phyloP scores from a whole-genome alignment of 2,888 invertebrate species.

The Fragum sueziense region DNA sequence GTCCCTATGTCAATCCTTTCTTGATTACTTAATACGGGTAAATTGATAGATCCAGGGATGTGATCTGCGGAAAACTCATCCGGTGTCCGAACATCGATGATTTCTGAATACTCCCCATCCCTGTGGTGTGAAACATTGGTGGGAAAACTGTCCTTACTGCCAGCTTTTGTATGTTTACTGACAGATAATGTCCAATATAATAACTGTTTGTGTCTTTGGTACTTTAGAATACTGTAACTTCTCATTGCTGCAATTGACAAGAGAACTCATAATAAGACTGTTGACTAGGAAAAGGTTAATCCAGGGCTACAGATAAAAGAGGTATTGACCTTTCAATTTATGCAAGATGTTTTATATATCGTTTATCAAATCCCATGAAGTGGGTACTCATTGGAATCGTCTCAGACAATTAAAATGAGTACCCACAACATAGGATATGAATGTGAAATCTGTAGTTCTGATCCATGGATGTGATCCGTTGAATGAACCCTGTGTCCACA shows the following conservation, averaged over 20 bases:
- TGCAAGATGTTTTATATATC: too few species aligned
- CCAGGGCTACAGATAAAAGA: too few species aligned
- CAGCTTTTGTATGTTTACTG: conserved; percentile 21
- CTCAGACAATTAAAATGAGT: too few species aligned
- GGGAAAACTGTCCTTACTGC: conserved; percentile 26
- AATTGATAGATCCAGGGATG: conserved; percentile 68
- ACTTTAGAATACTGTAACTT: not conserved
- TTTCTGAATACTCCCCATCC: conserved; percentile 53
- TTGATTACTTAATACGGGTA: conserved; percentile 62
- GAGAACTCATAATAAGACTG: not conserved
- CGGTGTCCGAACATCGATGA: conserved; percentile 69
- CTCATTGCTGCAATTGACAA: not conserved
- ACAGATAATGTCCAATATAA: not conserved
- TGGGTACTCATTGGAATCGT: too few species aligned
- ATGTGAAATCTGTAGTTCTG: too few species aligned
- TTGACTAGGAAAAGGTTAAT: too few species aligned
- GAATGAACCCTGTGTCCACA: too few species aligned
- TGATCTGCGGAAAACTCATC: conserved; percentile 68
- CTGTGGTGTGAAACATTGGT: conserved; percentile 19
- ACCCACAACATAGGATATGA: too few species aligned
- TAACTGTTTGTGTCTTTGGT: not conserved
- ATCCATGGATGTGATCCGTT: too few species aligned
- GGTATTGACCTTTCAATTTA: too few species aligned
- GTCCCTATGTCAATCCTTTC: conserved; percentile 65
- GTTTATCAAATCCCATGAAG: too few species aligned